These are phyloP conservation scores for Acanthoscelides obtectus DNA, from an alignment of 2,888 invertebrate species.

Conservation along the genomic window DNA sequence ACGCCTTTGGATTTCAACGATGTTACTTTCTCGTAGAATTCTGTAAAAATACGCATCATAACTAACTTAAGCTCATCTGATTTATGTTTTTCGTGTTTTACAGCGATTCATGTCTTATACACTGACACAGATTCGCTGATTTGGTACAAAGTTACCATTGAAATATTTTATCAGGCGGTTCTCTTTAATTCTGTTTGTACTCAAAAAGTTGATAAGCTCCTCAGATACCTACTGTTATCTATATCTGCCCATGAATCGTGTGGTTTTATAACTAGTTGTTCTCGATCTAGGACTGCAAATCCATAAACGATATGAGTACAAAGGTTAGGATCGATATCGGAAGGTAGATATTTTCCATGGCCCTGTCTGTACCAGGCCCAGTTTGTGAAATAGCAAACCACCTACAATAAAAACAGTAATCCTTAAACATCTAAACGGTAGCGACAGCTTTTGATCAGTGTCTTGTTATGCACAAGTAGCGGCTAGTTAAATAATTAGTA, in stretches of 20 bases:
- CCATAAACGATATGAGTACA: slow-evolving; percentile 92
- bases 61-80: too few species aligned
- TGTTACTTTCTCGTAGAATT: slow-evolving; percentile 83
- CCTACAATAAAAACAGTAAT: background rate
- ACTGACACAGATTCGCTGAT: background rate
- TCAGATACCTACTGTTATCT: slow-evolving; percentile 68
- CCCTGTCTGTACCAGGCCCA: slow-evolving; percentile 93
- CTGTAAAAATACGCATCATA: slow-evolving; percentile 52
- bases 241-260: slow-evolving; percentile 87
- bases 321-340: slow-evolving; percentile 75
- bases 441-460: too few species aligned
- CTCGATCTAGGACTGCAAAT: slow-evolving; percentile 80
- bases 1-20: slow-evolving; percentile 66
- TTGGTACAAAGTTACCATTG: slow-evolving; percentile 5
- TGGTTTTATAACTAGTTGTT: slow-evolving; percentile 70
- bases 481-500: too few species aligned
- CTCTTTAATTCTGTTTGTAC: too few species aligned
- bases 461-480: too few species aligned
- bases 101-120: too few species aligned
- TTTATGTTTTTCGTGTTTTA: too few species aligned
- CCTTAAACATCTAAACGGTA: slow-evolving; percentile 52
- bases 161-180: too few species aligned
- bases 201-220: slow-evolving; percentile 8
- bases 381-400: slow-evolving; percentile 85
- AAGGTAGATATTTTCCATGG: slow-evolving; percentile 74